Evolutionary conservation across 2,888 invertebrate genomes (phyloP).

Genomic region (Acleris emargana): DNA sequence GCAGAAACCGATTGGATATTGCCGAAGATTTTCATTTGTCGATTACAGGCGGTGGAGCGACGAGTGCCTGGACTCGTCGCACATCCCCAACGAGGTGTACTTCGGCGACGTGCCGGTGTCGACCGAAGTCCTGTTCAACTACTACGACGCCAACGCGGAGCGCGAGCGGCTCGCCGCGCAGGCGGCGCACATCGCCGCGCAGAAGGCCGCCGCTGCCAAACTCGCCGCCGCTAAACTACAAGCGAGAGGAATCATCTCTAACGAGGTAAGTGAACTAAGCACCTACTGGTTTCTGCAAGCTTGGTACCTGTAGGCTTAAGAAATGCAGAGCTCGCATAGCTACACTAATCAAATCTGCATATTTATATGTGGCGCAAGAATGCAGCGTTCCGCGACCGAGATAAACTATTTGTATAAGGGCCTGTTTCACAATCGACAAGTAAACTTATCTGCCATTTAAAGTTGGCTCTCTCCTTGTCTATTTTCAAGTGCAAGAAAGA

Average conservation of each 20-base stretch:
- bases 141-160: constrained; percentile 80
- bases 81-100: constrained; percentile 82
- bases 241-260: constrained; percentile 52
- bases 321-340: no score
- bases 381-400: no score
- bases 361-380: no score
- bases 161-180: constrained; percentile 71
- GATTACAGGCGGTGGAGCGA: constrained; percentile 80
- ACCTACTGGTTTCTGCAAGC: no score
- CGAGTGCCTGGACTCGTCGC: constrained; percentile 78
- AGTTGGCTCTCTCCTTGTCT: no score
- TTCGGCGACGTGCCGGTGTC: constrained; percentile 81
- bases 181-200: constrained; percentile 76
- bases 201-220: constrained; percentile 76
- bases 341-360: no score
- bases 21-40: not conserved
- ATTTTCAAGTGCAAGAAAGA: no score
- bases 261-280: constrained; percentile 38
- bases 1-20: not conserved
- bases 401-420: no score
- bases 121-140: constrained; percentile 75
- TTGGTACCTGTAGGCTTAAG: no score
- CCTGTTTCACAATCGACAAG: no score
- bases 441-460: no score
- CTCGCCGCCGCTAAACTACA: constrained; percentile 66